Evolutionary conservation across 1,140 invertebrate species (phyloP).

Genomic region (Myzus persicae): DNA sequence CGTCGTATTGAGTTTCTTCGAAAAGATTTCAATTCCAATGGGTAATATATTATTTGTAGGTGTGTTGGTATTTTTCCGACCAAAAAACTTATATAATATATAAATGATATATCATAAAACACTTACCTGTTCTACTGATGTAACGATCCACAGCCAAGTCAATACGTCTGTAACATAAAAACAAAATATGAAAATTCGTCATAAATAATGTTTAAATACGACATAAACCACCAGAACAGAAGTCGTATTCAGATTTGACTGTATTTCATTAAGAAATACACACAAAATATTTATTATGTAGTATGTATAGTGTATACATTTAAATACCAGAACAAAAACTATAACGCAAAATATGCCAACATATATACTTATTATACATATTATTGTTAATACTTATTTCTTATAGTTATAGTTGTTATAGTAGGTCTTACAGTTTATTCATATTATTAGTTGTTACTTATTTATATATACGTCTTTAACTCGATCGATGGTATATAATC

Average conservation of each 20-base stretch:
- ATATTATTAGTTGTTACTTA: neutral
- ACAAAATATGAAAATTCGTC: neutral
- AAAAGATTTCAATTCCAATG: constrained; percentile 51
- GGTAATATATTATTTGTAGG: constrained; percentile 21
- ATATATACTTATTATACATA: neutral
- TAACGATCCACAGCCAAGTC: neutral
- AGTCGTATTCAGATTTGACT: neutral
- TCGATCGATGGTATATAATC: neutral
- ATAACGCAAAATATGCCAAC: neutral
- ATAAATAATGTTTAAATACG: constrained; percentile 6
- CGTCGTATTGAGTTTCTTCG: constrained; percentile 40
- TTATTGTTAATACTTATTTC: neutral
- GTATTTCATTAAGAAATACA: neutral
- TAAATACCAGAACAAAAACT: neutral
- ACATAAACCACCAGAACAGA: neutral
- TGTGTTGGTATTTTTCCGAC: neutral
- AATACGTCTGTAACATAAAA: constrained; percentile 31
- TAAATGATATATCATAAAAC: constrained; percentile 18
- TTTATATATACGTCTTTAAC: neutral
- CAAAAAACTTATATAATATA: neutral
- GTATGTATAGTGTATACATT: neutral
- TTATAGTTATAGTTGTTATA: no score
- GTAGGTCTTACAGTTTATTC: neutral
- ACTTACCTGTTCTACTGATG: constrained; percentile 39
- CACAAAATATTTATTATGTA: neutral